Percentiles rank a stretch among this genome's conserved stretches.
Evolutionary conservation across 1,140 invertebrate genomes (phyloP).

Genomic region (Drosophila parvula): DNA sequence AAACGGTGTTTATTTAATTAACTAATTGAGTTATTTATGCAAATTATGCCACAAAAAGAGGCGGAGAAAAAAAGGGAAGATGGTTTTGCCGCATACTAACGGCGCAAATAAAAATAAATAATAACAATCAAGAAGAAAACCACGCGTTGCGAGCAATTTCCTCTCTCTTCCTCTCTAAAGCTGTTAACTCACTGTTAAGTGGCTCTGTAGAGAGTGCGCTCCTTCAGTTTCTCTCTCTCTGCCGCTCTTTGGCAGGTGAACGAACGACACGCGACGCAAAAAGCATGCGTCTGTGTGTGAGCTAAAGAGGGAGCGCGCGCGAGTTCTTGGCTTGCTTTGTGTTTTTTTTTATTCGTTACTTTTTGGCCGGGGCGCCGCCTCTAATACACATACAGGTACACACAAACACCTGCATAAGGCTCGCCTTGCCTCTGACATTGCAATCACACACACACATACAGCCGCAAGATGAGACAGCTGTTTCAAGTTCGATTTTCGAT

Average conservation of each 20-base stretch:
- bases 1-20: slow-evolving; percentile 35
- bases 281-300: slow-evolving; percentile 41
- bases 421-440: slow-evolving; percentile 42
- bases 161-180: background rate
- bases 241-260: slow-evolving; percentile 48
- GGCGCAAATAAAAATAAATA: slow-evolving; percentile 50
- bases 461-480: slow-evolving; percentile 35
- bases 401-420: slow-evolving; percentile 13
- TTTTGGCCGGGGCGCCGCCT: slow-evolving; percentile 44
- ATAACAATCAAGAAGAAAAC: slow-evolving; percentile 22
- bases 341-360: slow-evolving; percentile 6
- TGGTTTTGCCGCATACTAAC: slow-evolving; percentile 19
- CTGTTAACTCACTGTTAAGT: slow-evolving; percentile 27
- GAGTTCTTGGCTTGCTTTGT: slow-evolving; percentile 37
- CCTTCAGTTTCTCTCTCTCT: slow-evolving; percentile 1
- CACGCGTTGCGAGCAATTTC: slow-evolving; percentile 13
- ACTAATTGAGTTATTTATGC: slow-evolving; percentile 43
- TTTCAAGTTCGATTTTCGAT: slow-evolving; percentile 55
- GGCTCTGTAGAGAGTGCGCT: background rate
- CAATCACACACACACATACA: slow-evolving; percentile 17
- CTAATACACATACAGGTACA: slow-evolving; percentile 31
- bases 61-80: slow-evolving; percentile 6
- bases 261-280: slow-evolving; percentile 57
- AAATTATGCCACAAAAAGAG: slow-evolving; percentile 2
- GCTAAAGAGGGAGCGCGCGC: slow-evolving; percentile 11